phyloP scores from a whole-genome alignment of 1,140 invertebrate species.

The Zaprionus ornatus region DNA sequence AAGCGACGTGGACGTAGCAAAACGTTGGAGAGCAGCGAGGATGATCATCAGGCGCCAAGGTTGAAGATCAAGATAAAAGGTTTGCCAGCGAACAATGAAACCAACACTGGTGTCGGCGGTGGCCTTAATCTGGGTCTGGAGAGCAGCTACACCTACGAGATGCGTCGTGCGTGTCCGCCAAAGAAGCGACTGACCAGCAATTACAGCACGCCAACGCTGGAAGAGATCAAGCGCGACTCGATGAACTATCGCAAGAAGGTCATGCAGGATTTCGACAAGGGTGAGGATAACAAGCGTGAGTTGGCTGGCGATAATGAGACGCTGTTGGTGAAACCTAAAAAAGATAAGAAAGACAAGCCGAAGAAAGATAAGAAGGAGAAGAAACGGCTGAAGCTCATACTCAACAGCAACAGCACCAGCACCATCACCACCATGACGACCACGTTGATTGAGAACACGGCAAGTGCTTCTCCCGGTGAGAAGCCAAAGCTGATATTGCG shows the following conservation, averaged over 20 bases:
- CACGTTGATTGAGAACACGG: slow-evolving; percentile 81
- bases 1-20: slow-evolving; percentile 79
- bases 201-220: slow-evolving; percentile 87
- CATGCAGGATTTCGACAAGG: slow-evolving; percentile 91
- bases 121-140: slow-evolving; percentile 21
- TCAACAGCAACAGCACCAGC: slow-evolving; percentile 38
- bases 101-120: slow-evolving; percentile 79
- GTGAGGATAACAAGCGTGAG: slow-evolving; percentile 85
- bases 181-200: slow-evolving; percentile 90
- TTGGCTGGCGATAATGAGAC: slow-evolving; percentile 21
- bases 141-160: slow-evolving; percentile 70
- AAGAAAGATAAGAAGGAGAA: slow-evolving; percentile 88
- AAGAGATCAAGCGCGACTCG: slow-evolving; percentile 91
- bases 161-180: slow-evolving; percentile 87
- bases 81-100: slow-evolving; percentile 84
- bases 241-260: slow-evolving; percentile 94
- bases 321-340: slow-evolving; percentile 65
- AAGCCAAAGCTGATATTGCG: slow-evolving; percentile 88
- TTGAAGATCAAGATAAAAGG: slow-evolving; percentile 92
- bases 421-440: slow-evolving; percentile 64
- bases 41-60: slow-evolving; percentile 86
- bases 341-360: slow-evolving; percentile 82
- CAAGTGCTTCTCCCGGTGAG: slow-evolving; percentile 81
- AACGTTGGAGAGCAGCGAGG: slow-evolving; percentile 84
- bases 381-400: slow-evolving; percentile 85